Evolutionary conservation across 1,140 invertebrate genomes (phyloP).

Genomic region (Euura lappo): DNA sequence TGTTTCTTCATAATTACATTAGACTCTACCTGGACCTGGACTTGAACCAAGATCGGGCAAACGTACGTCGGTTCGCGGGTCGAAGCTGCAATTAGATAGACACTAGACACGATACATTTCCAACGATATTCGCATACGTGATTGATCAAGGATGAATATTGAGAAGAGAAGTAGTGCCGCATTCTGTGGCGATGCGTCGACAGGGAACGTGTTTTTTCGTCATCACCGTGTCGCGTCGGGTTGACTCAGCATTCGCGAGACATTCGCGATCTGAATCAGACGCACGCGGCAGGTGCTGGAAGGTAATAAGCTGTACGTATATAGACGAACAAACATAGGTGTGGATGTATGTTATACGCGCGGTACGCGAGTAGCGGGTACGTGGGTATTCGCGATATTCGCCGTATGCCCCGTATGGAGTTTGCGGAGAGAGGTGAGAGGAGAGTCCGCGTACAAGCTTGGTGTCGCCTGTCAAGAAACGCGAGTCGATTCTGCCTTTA

Average conservation of each 20-base stretch:
- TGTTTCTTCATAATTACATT: background rate
- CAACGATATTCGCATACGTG: too few relatives aligned
- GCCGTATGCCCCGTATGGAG: too few relatives aligned
- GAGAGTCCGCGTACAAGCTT: too few relatives aligned
- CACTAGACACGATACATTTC: too few relatives aligned
- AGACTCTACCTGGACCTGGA: background rate
- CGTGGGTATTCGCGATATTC: too few relatives aligned
- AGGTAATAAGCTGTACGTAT: constrained; percentile 3
- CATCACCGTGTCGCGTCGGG: background rate
- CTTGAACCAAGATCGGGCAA: background rate
- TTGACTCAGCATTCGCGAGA: background rate
- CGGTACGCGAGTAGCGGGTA: too few relatives aligned
- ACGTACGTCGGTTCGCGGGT: background rate
- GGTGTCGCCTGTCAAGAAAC: background rate
- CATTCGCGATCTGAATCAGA: constrained; percentile 1
- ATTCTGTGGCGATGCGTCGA: background rate
- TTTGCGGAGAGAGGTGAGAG: too few relatives aligned
- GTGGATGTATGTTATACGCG: background rate
- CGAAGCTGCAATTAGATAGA: too few relatives aligned
- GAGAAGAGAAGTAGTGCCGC: background rate
- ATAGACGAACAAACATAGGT: background rate
- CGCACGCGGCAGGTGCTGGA: background rate
- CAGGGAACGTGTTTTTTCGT: too few relatives aligned
- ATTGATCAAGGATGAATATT: background rate
- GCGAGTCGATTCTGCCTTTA: background rate